These are phyloP conservation scores for Pollenia griseotomentosa DNA, from an alignment of 2,888 invertebrate species.

Conservation along the genomic window DNA sequence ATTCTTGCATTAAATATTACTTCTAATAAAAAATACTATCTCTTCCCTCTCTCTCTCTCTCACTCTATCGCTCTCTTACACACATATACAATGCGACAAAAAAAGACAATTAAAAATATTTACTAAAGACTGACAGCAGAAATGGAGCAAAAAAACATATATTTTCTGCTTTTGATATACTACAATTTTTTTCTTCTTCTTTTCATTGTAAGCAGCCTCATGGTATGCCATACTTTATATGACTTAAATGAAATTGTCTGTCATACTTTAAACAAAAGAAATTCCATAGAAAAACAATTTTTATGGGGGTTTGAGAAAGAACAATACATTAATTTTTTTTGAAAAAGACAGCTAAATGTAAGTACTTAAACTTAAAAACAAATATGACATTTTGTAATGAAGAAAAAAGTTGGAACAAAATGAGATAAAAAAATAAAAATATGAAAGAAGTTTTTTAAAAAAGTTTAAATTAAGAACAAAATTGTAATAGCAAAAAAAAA, in stretches of 20 bases:
- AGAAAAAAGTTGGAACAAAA: neutral
- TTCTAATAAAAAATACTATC: neutral
- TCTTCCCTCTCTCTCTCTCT: too few species aligned
- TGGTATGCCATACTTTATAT: slow-evolving; percentile 50
- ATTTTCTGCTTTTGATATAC: slow-evolving; percentile 53
- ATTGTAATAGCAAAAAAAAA: neutral
- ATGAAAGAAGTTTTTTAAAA: neutral
- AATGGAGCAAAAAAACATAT: slow-evolving; percentile 26
- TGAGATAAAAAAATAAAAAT: neutral
- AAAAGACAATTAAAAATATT: slow-evolving; percentile 55
- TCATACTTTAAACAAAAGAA: slow-evolving; percentile 53
- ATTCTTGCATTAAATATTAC: neutral
- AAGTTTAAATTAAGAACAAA: neutral
- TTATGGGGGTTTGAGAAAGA: slow-evolving; percentile 2
- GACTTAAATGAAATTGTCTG: slow-evolving; percentile 59
- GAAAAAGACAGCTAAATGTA: slow-evolving; percentile 41
- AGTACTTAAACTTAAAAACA: slow-evolving; percentile 38
- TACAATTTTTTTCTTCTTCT: neutral
- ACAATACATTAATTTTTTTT: slow-evolving; percentile 21
- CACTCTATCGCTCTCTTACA: too few species aligned
- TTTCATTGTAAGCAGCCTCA: slow-evolving; percentile 27
- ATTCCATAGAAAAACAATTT: slow-evolving; percentile 23
- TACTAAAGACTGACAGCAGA: slow-evolving; percentile 39
- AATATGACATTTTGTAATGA: slow-evolving; percentile 36
- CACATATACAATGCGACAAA: neutral